phyloP scores from a whole-genome alignment of 1,140 invertebrate species.

The Trissolcus basalis region DNA sequence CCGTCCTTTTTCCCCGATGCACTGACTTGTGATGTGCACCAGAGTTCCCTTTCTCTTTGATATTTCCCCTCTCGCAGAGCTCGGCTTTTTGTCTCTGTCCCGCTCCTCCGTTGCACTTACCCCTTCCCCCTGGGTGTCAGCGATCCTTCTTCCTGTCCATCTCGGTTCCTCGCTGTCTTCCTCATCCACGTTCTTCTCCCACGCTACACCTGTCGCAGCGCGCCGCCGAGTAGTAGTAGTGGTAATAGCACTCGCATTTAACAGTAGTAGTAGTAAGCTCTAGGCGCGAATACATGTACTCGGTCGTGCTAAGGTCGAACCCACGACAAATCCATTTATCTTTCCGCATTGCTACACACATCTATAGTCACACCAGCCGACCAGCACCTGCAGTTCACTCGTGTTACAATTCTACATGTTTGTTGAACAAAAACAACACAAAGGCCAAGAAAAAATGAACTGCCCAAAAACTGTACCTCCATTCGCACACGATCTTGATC shows the following conservation, averaged over 20 bases:
- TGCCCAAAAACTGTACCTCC: background rate
- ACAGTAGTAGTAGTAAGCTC: conserved; percentile 62
- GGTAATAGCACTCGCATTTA: conserved; percentile 42
- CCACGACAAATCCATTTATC: conserved; percentile 70
- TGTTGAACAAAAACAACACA: too few relatives aligned
- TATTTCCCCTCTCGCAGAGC: conserved; percentile 50
- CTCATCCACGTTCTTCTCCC: conserved; percentile 65
- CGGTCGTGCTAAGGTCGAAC: conserved; percentile 60
- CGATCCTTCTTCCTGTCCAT: conserved; percentile 54
- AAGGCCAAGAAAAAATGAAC: background rate
- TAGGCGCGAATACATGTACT: conserved; percentile 63
- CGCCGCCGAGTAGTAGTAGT: conserved; percentile 48
- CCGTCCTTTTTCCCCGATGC: conserved; percentile 34
- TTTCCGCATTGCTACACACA: conserved; percentile 56
- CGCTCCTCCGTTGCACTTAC: conserved; percentile 38
- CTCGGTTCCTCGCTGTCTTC: conserved; percentile 52
- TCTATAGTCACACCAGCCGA: conserved; percentile 1
- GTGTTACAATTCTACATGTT: background rate
- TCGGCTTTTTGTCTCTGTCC: conserved; percentile 25
- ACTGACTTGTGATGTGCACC: conserved; percentile 29
- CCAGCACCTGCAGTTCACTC: background rate
- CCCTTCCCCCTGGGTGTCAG: conserved; percentile 38
- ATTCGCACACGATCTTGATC: background rate
- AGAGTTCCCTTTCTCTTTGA: conserved; percentile 45
- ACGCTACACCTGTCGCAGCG: conserved; percentile 74